Base-by-base conservation (phyloP, 2,888 invertebrate genomes). In the Polia nebulosa region DNA sequence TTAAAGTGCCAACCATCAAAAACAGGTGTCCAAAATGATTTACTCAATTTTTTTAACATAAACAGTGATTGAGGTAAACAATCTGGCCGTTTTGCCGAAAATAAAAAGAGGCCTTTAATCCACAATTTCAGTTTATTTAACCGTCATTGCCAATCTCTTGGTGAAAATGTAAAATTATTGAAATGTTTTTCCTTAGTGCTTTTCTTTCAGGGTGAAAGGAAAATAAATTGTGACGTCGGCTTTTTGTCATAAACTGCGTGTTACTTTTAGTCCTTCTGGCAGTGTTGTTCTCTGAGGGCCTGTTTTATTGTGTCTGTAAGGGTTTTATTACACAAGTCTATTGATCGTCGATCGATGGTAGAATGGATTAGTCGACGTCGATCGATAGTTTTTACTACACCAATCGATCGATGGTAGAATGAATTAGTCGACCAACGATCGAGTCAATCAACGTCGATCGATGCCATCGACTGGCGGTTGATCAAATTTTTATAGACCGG, bases 121-220 rank as follows among this genome's bases (percentile, higher is more conserved):
- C 29, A 39, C 47, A 44, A 65, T 56, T 52, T 60, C 60, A 27
- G 47, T 49, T 53, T 55, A 55, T 39, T 58, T 41, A 71, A n/a
- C 34, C 52, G 27, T 44, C 39, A 77, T 58, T 71, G 57, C 27
- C 72, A 74, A 77, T 77, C 61, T 77, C 15, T 45, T 61, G 36
- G n/a, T 36, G 53, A 62, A 77, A 71, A 53, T 62, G 52, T 71
- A 39, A 60, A 71, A 53, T 76, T n/a, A 71, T 57, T 70, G 53
- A 36, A 51, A 34, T 34, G 44, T 39, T 53, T 20, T 27, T 45
- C 20, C 7, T 59, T 32, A 45, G 17, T 27, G 55, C 25, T 61
- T 53, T 62, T 49, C 25, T 61, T 53, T 62, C 44, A 53, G 71
- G 41, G 34, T 22, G 3, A 77, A 71, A 13, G 34, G 15, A 58